Conservation (phyloP, 1,140 invertebrate genomes). For the Drosophila kohkoa region DNA sequence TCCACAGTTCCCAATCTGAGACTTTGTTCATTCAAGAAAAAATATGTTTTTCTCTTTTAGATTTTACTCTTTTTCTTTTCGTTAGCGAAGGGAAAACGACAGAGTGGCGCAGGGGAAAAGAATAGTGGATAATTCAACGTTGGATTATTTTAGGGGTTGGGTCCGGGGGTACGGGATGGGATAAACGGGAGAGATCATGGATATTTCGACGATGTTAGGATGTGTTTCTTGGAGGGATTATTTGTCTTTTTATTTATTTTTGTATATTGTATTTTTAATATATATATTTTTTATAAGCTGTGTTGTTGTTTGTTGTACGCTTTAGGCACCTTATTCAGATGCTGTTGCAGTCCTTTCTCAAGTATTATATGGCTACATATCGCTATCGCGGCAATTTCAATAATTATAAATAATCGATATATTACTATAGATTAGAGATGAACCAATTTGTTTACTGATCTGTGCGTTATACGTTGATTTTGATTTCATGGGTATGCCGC, state of each 20-base stretch:
- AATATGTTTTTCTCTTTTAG: constrained; percentile 20
- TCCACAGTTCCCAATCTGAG: constrained; percentile 86
- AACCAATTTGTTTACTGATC: constrained; percentile 68
- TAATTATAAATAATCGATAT: constrained; percentile 28
- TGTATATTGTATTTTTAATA: constrained; percentile 38
- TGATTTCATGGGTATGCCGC: constrained; percentile 57
- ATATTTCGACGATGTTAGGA: constrained; percentile 57
- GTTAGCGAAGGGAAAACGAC: constrained; percentile 74
- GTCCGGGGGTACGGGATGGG: constrained; percentile 61
- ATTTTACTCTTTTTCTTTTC: constrained; percentile 30
- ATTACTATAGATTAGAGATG: constrained; percentile 34
- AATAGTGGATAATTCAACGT: constrained; percentile 50
- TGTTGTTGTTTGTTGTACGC: constrained; percentile 54
- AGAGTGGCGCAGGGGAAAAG: constrained; percentile 54
- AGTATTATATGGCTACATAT: constrained; percentile 67
- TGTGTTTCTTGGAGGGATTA: constrained; percentile 68
- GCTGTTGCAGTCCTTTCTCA: constrained; percentile 20
- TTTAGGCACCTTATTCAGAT: constrained; percentile 26
- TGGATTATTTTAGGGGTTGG: constrained; percentile 33
- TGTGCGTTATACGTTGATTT: constrained; percentile 60
- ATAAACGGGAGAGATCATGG: constrained; percentile 49
- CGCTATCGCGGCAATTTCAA: constrained; percentile 78
- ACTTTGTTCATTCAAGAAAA: constrained; percentile 80
- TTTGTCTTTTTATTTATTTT: constrained; percentile 59
- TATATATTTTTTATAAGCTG: constrained; percentile 24